A percentile compares a stretch with the other conserved stretches of the same genome.
These are phyloP conservation scores for Calephelis perditalis DNA, from an alignment of 2,888 invertebrate species.

Conservation along the genomic window DNA sequence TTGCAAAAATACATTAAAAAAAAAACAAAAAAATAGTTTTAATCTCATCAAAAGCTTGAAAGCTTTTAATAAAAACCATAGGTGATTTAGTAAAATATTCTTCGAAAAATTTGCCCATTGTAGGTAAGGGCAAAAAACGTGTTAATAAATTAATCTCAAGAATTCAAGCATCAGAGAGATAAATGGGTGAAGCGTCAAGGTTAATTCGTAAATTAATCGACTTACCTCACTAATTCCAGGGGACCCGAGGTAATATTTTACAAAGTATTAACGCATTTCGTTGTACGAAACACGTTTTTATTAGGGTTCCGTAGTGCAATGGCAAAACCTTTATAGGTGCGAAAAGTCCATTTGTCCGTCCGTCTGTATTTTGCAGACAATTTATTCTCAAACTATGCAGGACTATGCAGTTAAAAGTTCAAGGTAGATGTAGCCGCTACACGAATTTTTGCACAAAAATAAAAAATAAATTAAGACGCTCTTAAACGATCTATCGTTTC, in stretches of 20 bases:
- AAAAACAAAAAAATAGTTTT: neutral
- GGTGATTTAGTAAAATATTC: slow-evolving; percentile 6
- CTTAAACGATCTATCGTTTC: too few species aligned
- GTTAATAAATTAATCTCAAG: slow-evolving; percentile 11
- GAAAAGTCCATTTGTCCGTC: too few species aligned
- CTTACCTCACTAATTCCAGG: slow-evolving; percentile 6
- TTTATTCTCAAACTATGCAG: too few species aligned
- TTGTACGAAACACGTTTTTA: neutral
- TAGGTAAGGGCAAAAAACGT: slow-evolving; percentile 7
- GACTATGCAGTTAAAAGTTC: too few species aligned
- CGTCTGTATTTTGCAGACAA: too few species aligned
- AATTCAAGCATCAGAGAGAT: slow-evolving; percentile 9
- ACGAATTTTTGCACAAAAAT: too few species aligned
- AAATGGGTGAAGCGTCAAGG: slow-evolving; percentile 8
- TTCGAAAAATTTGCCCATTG: slow-evolving; percentile 8
- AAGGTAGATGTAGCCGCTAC: too few species aligned
- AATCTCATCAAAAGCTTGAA: neutral
- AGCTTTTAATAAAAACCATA: neutral
- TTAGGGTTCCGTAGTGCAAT: too few species aligned
- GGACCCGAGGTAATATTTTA: slow-evolving; percentile 9
- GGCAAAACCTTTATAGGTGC: too few species aligned
- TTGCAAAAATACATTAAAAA: too few species aligned
- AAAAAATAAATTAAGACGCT: too few species aligned
- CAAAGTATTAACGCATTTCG: slow-evolving; percentile 1
- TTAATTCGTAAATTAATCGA: slow-evolving; percentile 9